phyloP scores from a whole-genome alignment of 2,797 vertebrate genomes.

The Phalanger gymnotis region DNA sequence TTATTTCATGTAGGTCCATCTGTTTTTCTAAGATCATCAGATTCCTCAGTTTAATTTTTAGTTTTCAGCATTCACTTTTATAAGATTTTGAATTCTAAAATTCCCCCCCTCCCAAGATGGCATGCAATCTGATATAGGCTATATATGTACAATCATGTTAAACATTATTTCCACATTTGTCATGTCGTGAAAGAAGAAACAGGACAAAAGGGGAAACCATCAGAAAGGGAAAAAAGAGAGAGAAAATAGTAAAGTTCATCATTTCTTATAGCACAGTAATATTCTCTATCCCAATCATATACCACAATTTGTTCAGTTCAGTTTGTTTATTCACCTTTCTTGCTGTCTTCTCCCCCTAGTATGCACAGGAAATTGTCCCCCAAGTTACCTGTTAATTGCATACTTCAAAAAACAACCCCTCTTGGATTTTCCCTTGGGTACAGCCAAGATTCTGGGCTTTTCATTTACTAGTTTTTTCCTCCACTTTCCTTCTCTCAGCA shows the following conservation, averaged over 20 bases:
- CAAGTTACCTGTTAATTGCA: slow-evolving; percentile 50
- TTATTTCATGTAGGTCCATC: not conserved
- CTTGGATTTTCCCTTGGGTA: not conserved
- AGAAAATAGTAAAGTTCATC: too few species aligned
- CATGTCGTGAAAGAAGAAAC: too few species aligned
- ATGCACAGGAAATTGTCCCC: not conserved
- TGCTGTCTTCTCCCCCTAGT: not conserved
- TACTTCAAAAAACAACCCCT: slow-evolving; percentile 8
- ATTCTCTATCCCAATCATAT: not conserved
- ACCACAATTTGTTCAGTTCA: not conserved
- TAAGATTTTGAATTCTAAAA: too few species aligned
- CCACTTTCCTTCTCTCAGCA: slow-evolving; percentile 4
- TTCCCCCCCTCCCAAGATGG: too few species aligned
- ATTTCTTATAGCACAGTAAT: not conserved
- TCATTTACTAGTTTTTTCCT: slow-evolving; percentile 38
- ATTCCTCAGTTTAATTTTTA: too few species aligned
- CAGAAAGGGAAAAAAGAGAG: too few species aligned
- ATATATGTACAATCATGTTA: too few species aligned
- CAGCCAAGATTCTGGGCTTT: slow-evolving; percentile 28
- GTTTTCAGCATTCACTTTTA: too few species aligned
- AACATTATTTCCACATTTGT: too few species aligned
- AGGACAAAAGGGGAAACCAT: too few species aligned
- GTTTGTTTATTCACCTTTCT: not conserved
- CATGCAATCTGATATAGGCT: too few species aligned
- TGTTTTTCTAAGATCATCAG: not conserved